Base-by-base conservation (phyloP, 2,888 invertebrate genomes). In the Proisotoma minuta region DNA sequence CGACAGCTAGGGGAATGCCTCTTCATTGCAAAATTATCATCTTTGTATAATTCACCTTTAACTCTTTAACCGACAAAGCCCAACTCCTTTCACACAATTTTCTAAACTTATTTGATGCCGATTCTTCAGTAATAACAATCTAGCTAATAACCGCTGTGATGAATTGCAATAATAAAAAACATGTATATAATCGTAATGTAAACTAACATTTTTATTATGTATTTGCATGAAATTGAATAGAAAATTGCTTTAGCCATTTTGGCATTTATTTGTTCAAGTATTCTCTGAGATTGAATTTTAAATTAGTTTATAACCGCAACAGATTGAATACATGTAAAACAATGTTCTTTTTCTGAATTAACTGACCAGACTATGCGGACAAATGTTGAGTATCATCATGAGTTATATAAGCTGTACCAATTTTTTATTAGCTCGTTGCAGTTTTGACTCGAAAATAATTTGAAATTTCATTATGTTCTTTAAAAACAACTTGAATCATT, bases 271-370 rank as follows among this genome's bases (percentile, higher is more conserved):
- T 20, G 20, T n/a, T 43, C 43, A 20, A 34, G 34, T 10, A 34
- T 34, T 8, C 8, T 15, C 4, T 43, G 43, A n/a, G 4, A 15
- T 43, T 20, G 4, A 43, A 5, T 43, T n/a, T 43, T 15, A 12
- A 43, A 43, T 43, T 5, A 43, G 43, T 43, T 43, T 43, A 20
- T 43, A 43, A 43, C 43, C 43, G 18, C 43, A 43, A n/a, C 43
- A n/a, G n/a, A n/a, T n/a, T n/a, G 43, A 15, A 43, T 5, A 43
- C 43, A 20, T 43, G 18, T 20, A 43, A 43, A 34, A 15, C 34
- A 8, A 34, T 8, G 15, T 43, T 5, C 43, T 20, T n/a, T 43
- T 15, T 5, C 34, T 43, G 43, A 43, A 43, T 5, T 5, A 43
- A 43, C 43, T 43, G 43, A 43, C 43, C 43, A 43, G 10, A n/a